phyloP scores from a whole-genome alignment of 2,888 invertebrate species.

The Lamproptera curius region DNA sequence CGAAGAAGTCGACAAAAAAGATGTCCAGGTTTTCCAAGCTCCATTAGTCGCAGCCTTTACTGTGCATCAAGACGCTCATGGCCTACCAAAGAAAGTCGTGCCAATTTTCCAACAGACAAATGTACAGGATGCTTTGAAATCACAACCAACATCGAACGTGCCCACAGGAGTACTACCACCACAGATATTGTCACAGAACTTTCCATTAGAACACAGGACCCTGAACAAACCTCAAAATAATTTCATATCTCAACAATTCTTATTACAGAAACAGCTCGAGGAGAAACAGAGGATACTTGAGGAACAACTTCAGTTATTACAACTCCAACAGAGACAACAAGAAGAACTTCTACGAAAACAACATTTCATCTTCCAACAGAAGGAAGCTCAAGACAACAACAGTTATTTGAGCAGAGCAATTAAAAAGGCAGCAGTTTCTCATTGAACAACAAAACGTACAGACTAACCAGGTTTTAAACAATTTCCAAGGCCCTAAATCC shows the following conservation, averaged over 20 bases:
- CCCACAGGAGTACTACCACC: constrained; percentile 34
- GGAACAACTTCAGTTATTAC: constrained; percentile 82
- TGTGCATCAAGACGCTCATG: constrained; percentile 88
- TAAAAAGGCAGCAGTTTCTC: constrained; percentile 45
- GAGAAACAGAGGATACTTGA: constrained; percentile 84
- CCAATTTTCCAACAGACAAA: constrained; percentile 80
- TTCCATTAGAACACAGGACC: constrained; percentile 28
- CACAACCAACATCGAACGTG: constrained; percentile 34
- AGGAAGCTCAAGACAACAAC: constrained; percentile 61
- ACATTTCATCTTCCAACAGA: constrained; percentile 75
- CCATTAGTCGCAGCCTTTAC: constrained; percentile 92
- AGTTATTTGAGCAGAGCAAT: constrained; percentile 45
- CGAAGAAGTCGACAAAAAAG: constrained; percentile 81
- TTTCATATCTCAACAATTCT: constrained; percentile 56
- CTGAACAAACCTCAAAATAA: constrained; percentile 42
- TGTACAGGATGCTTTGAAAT: constrained; percentile 36
- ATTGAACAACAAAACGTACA: constrained; percentile 53
- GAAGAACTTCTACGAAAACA: constrained; percentile 82
- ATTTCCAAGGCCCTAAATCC: constrained; percentile 54
- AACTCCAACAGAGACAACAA: constrained; percentile 83
- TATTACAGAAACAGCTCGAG: constrained; percentile 73
- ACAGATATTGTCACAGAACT: constrained; percentile 31
- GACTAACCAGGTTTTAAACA: constrained; percentile 48
- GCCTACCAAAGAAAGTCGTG: constrained; percentile 87
- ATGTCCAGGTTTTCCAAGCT: constrained; percentile 89